A percentile compares a stretch with the other conserved stretches of the same genome.
Conservation (phyloP, 2,113 vertebrate species). For the Tachuris rubrigastra region DNA sequence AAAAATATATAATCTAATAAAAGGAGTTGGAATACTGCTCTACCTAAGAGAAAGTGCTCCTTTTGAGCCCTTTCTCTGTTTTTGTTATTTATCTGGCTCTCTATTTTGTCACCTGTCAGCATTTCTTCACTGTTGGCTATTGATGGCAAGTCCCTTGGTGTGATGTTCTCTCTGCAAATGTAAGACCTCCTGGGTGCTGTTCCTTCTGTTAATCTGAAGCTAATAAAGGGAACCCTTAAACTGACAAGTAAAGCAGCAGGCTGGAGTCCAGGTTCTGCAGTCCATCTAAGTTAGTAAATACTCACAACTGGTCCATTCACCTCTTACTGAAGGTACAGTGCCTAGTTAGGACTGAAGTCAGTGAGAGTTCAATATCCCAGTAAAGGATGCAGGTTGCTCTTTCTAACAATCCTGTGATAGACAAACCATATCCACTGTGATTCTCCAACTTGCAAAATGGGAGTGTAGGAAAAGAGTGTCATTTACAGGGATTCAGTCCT, state of each 20-base stretch:
- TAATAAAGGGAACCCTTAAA: not conserved
- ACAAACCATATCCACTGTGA: not conserved
- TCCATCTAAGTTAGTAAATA: not conserved
- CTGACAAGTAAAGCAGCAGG: not conserved
- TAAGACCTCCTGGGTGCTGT: not conserved
- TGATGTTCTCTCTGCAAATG: not conserved
- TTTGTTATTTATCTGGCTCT: not conserved
- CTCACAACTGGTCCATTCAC: not conserved
- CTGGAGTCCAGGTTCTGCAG: not conserved
- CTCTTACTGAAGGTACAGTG: not conserved
- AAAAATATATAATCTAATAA: not conserved
- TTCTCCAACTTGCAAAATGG: not conserved
- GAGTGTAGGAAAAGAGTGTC: not conserved
- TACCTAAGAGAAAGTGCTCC: not conserved
- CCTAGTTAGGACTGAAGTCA: not conserved
- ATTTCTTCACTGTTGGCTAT: not conserved
- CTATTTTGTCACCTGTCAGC: not conserved
- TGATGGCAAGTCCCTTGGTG: not conserved
- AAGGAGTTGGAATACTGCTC: not conserved
- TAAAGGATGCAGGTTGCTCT: not conserved
- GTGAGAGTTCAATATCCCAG: not conserved
- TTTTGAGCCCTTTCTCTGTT: not conserved
- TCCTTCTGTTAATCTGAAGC: not conserved
- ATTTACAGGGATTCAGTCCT: not conserved
- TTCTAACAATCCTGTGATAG: not conserved